Base-by-base conservation (phyloP, 2,888 invertebrate genomes). In the Volucella bombylans region DNA sequence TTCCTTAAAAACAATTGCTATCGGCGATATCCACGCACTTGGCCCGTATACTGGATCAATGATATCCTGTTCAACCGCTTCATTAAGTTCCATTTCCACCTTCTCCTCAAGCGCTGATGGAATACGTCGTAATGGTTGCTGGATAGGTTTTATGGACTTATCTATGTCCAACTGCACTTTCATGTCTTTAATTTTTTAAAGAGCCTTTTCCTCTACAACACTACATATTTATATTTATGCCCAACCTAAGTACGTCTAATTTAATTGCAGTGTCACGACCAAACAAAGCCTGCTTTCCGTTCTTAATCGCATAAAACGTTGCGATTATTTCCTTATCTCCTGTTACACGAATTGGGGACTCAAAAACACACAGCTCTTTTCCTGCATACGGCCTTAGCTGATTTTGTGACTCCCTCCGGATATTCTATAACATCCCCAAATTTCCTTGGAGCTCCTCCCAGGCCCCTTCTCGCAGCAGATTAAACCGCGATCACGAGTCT, bases 21-120 rank as follows among this genome's bases (percentile, higher is more conserved):
- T 88, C 9, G 90, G 88, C 86, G 90, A 89, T 79, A 91, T 87
- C 89, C 90, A 91, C 39, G 71, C 47, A 43, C 88, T 88, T 23
- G 89, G 89, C 52, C 87, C 88, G 15, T 76, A 82, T 10, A 90
- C 89, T 61, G 79, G 83, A 86, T 90, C 89, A 55, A 90, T 90
- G 49, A 90, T 90, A 61, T 89, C 18, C 18, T 18, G 18, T 1
- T 18, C 18, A 1, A 18, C 18, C 18, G 18, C 18, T 18, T 18
- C 18, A 89, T 11, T 80, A 12, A 88, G 10, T 77, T 83, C 69
- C 14, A 9, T n/a, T 9, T 49, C 72, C 15, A 86, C 85, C 57
- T 64, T 69, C 59, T 69, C 83, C 54, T 87, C 87, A n/a, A n/a
- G n/a, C n/a, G n/a, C n/a, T n/a, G n/a, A n/a, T n/a, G n/a, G n/a